These are phyloP conservation scores for Mirza zaza DNA, from an alignment of 2,113 vertebrate species.

Conservation along the genomic window DNA sequence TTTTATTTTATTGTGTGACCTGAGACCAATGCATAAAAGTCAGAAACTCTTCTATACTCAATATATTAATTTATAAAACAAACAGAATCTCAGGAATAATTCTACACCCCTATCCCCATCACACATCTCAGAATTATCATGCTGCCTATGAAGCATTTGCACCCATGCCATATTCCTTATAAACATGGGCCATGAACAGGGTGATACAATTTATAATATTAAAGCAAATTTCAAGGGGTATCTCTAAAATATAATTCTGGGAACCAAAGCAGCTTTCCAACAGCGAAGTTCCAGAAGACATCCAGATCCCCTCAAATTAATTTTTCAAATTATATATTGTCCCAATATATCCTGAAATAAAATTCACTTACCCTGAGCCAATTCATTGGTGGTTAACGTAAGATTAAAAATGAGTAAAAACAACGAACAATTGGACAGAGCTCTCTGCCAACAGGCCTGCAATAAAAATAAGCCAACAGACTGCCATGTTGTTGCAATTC, in stretches of 20 bases:
- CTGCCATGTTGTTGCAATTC: neutral
- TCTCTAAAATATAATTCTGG: neutral
- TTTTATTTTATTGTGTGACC: neutral
- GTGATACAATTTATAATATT: neutral
- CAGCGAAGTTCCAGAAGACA: neutral
- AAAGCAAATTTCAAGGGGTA: neutral
- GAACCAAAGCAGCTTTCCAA: neutral
- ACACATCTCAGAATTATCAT: neutral
- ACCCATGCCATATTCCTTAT: neutral
- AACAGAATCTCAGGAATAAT: neutral
- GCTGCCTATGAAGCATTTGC: neutral
- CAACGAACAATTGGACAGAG: neutral
- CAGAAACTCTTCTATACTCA: neutral
- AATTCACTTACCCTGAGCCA: neutral
- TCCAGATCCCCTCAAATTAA: neutral
- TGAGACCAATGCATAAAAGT: neutral
- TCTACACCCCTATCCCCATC: neutral
- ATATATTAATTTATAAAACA: neutral
- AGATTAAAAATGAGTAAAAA: conserved; percentile 37
- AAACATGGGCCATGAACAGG: neutral
- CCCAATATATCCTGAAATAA: neutral
- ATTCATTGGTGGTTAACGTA: neutral
- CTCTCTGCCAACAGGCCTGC: neutral
- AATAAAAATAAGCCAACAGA: neutral
- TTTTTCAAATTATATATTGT: neutral